These are phyloP conservation scores for Coremacera marginata DNA, from an alignment of 2,888 invertebrate genomes.

Conservation along the genomic window DNA sequence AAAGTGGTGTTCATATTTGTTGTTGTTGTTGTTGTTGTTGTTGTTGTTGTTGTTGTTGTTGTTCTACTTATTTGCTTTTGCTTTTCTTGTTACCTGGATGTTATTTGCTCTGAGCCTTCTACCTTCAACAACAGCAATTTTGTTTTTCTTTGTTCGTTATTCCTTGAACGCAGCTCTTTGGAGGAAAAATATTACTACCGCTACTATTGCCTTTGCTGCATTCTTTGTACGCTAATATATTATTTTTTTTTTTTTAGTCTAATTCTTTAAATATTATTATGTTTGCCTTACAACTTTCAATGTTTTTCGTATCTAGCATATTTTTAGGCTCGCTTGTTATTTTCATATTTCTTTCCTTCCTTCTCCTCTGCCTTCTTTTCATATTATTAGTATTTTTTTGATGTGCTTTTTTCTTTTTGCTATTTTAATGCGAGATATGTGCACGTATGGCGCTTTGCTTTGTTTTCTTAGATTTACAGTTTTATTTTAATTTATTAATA, in stretches of 20 bases:
- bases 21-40: not conserved
- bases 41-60: constrained; percentile 2
- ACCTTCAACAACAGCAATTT: not conserved
- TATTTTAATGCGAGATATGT: not conserved
- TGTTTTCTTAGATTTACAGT: too few species aligned
- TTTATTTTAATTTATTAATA: too few species aligned
- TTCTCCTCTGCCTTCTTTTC: not conserved
- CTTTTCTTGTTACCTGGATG: not conserved
- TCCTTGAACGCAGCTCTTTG: too few species aligned
- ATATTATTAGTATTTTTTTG: not conserved
- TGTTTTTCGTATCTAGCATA: too few species aligned
- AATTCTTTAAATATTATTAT: too few species aligned
- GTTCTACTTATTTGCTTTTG: not conserved
- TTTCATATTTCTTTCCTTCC: not conserved
- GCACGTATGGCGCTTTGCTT: too few species aligned
- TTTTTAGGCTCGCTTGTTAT: not conserved
- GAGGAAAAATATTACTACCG: not conserved
- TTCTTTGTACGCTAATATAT: not conserved
- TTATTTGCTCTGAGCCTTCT: not conserved
- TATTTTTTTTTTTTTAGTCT: not conserved
- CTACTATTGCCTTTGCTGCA: not conserved
- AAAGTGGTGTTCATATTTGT: not conserved
- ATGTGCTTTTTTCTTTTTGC: not conserved
- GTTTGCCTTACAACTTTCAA: too few species aligned
- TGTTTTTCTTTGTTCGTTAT: not conserved